Conservation (phyloP, 2,888 invertebrate species). For the Idaea straminata region DNA sequence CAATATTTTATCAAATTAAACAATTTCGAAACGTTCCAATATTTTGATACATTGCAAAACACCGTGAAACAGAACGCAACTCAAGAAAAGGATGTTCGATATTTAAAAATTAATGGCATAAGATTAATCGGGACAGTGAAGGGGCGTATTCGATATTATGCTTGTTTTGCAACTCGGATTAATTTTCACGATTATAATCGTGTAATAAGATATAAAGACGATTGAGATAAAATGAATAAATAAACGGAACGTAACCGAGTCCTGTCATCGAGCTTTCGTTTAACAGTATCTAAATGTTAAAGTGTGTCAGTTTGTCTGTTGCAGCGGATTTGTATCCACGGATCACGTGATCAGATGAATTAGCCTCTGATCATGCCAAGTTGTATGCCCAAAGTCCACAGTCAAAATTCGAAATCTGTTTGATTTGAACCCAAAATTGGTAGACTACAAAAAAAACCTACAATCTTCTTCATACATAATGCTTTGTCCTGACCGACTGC, state of each 20-base stretch:
- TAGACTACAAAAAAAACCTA: no score
- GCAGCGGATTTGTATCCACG: no score
- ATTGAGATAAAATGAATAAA: slow-evolving; percentile 25
- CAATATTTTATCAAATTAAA: slow-evolving; percentile 10
- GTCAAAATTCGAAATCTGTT: no score
- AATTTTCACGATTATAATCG: slow-evolving; percentile 33
- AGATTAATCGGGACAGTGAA: slow-evolving; percentile 43
- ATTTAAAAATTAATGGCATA: slow-evolving; percentile 38
- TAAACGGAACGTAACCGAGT: slow-evolving; percentile 16
- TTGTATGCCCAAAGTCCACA: no score
- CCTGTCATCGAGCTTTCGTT: slow-evolving; percentile 21
- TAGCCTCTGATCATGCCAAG: no score
- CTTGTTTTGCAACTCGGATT: slow-evolving; percentile 45
- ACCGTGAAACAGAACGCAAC: slow-evolving; percentile 26
- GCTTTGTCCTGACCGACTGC: no score
- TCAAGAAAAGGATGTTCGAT: slow-evolving; percentile 21
- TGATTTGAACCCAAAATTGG: no score
- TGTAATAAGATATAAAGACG: slow-evolving; percentile 32
- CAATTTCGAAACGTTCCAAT: slow-evolving; percentile 11
- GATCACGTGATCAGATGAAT: no score
- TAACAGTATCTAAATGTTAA: not conserved
- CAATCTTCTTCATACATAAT: no score
- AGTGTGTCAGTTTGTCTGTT: not conserved
- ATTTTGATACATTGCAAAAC: slow-evolving; percentile 15
- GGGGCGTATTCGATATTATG: slow-evolving; percentile 38